A percentile compares a stretch with the other conserved stretches of the same genome.
Conservation (phyloP, 2,888 invertebrate species). For the Drosophila trichaetosa region DNA sequence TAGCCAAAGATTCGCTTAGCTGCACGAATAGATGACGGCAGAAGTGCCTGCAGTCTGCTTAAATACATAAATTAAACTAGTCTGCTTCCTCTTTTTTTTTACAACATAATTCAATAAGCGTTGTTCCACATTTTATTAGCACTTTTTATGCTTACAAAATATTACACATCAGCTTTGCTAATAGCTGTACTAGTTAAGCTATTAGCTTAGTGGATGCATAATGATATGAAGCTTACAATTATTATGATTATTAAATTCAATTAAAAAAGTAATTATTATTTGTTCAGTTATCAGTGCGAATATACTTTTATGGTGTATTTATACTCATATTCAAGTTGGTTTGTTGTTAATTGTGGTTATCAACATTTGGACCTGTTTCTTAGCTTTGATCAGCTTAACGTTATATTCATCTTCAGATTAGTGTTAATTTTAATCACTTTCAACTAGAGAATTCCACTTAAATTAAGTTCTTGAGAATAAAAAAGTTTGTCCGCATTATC, state of each 20-base stretch:
- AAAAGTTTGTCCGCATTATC: not conserved
- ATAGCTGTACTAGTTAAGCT: not conserved
- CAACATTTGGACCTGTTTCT: not conserved
- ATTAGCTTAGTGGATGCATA: not conserved
- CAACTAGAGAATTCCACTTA: not conserved
- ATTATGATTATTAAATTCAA: too few relatives aligned
- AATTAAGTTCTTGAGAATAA: conserved; percentile 13
- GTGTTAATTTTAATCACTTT: not conserved
- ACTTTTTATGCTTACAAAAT: not conserved
- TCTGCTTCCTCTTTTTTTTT: not conserved
- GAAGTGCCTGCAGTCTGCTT: conserved; percentile 18
- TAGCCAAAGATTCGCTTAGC: conserved; percentile 5
- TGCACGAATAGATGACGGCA: conserved; percentile 5
- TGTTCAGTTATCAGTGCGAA: not conserved
- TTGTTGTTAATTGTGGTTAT: too few relatives aligned
- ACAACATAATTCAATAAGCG: conserved; percentile 12
- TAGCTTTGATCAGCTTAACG: not conserved
- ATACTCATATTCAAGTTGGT: too few relatives aligned
- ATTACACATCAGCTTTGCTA: not conserved
- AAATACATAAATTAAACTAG: conserved; percentile 27
- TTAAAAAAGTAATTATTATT: not conserved
- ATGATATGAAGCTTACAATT: too few relatives aligned
- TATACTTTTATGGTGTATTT: not conserved
- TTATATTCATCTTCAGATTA: not conserved
- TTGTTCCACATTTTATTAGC: conserved; percentile 9